Evolutionary conservation across 2,888 invertebrate genomes (phyloP), one percentile per base, ranked within the genome.

Genomic region (Cephus pulcher): DNA sequence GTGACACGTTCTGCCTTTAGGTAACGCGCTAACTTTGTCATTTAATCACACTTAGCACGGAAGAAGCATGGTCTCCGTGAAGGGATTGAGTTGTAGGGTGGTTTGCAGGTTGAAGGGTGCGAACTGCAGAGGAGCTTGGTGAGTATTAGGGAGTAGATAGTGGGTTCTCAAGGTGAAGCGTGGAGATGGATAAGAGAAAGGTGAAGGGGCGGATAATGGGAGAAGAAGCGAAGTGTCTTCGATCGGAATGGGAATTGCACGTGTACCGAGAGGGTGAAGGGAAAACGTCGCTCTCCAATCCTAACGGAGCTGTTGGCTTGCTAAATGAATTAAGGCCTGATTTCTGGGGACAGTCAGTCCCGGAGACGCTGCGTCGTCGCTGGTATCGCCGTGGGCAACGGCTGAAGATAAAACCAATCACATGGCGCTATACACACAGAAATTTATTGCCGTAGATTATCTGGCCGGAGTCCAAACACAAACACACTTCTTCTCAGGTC

Each of bases 371-470:
- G 74, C 34, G 74, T 37, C 34, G 74, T 74, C 35, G 35, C 71
- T 78, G 78, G 78, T 34, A 34, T 71, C 75, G 78, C 75, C 75
- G 75, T 15, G 30, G 23, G 34, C 74, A 40, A 56, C 40, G 35
- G 37, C 68, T 83, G 82, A 86, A 90, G 90, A 90, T 89, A 90
- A 90, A 89, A 90, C 90, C 90, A 90, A 90, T 90, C 90, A 87
- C 90, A 89, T 86, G 86, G 88, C 87, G 84, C 86, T 88, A 87
- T 88, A 88, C 88, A 89, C 89, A 87, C 86, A 88, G 88, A 89
- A 90, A 90, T 90, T 90, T 90, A 90, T 90, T 90, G 88, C 89
- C 85, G 86, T 85, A 88, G 90, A 90, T 90, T 90, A 90, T 90
- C 90, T 90, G 90, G 90, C 90, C 83, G 84, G 81, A 84, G 86